Conservation (phyloP, 2,113 vertebrate genomes). For the Speoplatyrhinus poulsoni region DNA sequence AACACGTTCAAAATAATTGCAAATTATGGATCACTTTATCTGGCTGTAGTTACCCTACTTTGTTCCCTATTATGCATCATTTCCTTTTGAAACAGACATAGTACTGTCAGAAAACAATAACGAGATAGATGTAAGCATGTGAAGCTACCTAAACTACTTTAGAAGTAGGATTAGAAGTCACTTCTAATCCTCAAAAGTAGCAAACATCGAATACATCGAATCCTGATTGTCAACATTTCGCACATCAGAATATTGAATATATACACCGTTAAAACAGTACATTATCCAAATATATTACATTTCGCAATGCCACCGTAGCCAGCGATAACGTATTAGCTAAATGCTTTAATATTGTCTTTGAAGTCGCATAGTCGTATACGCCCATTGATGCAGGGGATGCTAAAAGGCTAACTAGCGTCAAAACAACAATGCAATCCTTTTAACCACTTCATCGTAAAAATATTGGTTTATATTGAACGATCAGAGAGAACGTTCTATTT, state of each 20-base stretch:
- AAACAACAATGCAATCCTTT: not conserved
- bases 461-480: not conserved
- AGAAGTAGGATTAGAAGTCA: too few relatives aligned
- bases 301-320: not conserved
- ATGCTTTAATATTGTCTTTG: not conserved
- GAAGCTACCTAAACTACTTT: too few relatives aligned
- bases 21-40: not conserved
- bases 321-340: not conserved
- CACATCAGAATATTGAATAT: too few relatives aligned
- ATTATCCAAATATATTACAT: not conserved
- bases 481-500: rapidly evolving
- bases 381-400: conserved; percentile 42
- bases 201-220: too few relatives aligned
- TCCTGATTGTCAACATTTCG: too few relatives aligned
- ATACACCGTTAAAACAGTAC: not conserved
- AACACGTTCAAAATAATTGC: too few relatives aligned
- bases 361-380: conserved; percentile 21
- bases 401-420: conserved; percentile 45
- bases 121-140: too few relatives aligned
- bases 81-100: not conserved
- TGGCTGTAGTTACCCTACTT: not conserved
- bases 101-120: too few relatives aligned
- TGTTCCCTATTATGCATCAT: not conserved
- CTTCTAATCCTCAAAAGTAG: too few relatives aligned
- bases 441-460: not conserved